Conservation (phyloP, 2,888 invertebrate species). For the Ormyrus pomaceus region DNA sequence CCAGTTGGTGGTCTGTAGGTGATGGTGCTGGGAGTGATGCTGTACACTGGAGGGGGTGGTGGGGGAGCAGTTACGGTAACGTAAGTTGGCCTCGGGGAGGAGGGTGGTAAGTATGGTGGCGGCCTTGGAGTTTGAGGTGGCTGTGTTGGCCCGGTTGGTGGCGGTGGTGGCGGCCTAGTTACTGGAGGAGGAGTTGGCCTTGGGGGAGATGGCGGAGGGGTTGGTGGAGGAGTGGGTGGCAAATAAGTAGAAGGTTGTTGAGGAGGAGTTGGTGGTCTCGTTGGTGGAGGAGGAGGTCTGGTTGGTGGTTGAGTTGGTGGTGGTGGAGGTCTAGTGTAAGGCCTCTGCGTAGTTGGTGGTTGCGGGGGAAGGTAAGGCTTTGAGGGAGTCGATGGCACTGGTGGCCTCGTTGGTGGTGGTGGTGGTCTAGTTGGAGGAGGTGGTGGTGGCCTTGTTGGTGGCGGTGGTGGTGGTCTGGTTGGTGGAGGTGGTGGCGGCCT, state of each 20-base stretch:
- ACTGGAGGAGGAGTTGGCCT: background rate
- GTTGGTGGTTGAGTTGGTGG: constrained; percentile 9
- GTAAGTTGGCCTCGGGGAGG: constrained; percentile 64
- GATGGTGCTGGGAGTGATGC: constrained; percentile 64
- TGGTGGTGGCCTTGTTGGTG: constrained; percentile 62
- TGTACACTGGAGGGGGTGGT: constrained; percentile 70
- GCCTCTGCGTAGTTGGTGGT: constrained; percentile 58
- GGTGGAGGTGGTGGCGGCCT: constrained; percentile 42
- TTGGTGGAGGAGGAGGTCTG: constrained; percentile 43
- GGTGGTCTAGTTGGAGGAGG: constrained; percentile 44
- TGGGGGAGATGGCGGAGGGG: constrained; percentile 25
- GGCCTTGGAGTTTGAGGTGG: constrained; percentile 62
- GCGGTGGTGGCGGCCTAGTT: constrained; percentile 33
- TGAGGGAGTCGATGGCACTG: constrained; percentile 24
- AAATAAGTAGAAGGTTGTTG: too few species aligned
- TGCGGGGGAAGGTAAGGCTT: constrained; percentile 45
- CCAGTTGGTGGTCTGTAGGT: constrained; percentile 64
- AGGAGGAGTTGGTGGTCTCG: constrained; percentile 16
- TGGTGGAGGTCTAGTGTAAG: constrained; percentile 55
- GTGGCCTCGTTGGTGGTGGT: constrained; percentile 45
- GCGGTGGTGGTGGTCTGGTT: constrained; percentile 50
- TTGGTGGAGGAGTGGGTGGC: constrained; percentile 45
- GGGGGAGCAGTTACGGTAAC: constrained; percentile 72
- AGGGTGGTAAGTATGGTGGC: constrained; percentile 71
- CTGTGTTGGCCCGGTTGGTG: constrained; percentile 35